Evolutionary conservation across 2,888 invertebrate species (phyloP).

Genomic region (Microdon myrmicae): DNA sequence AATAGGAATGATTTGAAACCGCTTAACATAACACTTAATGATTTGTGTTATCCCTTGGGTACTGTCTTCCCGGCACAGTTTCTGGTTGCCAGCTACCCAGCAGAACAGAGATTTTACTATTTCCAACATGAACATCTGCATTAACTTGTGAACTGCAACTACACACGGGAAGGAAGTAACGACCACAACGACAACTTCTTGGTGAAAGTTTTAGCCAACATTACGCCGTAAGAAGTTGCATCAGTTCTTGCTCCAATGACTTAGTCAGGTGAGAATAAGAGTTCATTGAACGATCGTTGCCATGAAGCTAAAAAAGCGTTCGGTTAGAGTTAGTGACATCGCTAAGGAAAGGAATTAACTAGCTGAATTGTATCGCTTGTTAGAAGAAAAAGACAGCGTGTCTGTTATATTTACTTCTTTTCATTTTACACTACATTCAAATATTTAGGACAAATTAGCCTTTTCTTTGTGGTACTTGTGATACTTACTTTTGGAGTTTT

Average conservation of each 20-base stretch:
- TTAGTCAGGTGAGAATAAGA: too few relatives aligned
- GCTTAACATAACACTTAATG: conserved; percentile 47
- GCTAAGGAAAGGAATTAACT: too few relatives aligned
- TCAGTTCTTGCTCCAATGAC: neutral
- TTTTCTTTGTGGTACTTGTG: too few relatives aligned
- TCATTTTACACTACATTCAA: too few relatives aligned
- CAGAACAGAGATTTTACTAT: conserved; percentile 22
- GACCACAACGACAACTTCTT: conserved; percentile 12
- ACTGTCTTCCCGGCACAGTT: conserved; percentile 17
- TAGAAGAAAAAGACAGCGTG: too few relatives aligned
- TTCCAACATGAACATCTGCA: conserved; percentile 48
- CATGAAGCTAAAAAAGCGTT: too few relatives aligned
- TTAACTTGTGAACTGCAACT: conserved; percentile 41
- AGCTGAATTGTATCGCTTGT: too few relatives aligned
- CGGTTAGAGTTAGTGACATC: too few relatives aligned
- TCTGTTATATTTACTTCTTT: too few relatives aligned
- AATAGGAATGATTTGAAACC: conserved; percentile 41
- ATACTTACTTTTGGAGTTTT: too few relatives aligned
- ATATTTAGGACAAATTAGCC: too few relatives aligned
- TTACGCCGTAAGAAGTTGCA: conserved; percentile 20
- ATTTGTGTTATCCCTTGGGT: conserved; percentile 46
- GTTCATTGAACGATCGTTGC: conserved; percentile 46
- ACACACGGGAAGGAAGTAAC: conserved; percentile 24
- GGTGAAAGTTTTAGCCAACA: neutral
- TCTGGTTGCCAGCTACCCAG: conserved; percentile 14